These are phyloP conservation scores for Corythaixoides concolor DNA, from an alignment of 2,113 vertebrate genomes.

Conservation along the genomic window DNA sequence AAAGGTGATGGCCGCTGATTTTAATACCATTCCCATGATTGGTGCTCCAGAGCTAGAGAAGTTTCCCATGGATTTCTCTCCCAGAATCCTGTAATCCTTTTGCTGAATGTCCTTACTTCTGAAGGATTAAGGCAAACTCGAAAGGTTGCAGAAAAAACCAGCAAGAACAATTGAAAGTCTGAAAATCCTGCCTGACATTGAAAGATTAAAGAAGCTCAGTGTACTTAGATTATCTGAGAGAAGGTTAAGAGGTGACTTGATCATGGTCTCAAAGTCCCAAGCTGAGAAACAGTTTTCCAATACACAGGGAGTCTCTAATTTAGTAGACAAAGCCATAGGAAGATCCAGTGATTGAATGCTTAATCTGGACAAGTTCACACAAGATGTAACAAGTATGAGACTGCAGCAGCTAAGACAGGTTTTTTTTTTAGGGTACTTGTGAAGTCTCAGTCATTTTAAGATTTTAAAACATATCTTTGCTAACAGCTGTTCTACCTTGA, in stretches of 20 bases:
- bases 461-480: background rate
- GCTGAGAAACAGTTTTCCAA: background rate
- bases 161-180: slow-evolving; percentile 34
- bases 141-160: slow-evolving; percentile 2
- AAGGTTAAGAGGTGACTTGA: slow-evolving; percentile 38
- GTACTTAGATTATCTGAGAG: slow-evolving; percentile 12
- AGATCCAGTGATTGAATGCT: background rate
- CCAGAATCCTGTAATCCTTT: slow-evolving; percentile 9
- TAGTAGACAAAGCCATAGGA: background rate
- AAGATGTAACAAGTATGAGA: background rate
- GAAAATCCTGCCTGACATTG: slow-evolving; percentile 40
- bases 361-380: background rate
- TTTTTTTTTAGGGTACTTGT: background rate
- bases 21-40: background rate
- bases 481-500: background rate
- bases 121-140: background rate
- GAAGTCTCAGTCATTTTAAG: background rate
- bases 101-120: background rate
- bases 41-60: background rate
- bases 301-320: background rate
- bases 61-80: background rate
- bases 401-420: background rate
- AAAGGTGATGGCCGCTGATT: background rate
- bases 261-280: background rate
- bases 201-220: slow-evolving; percentile 25